Evolutionary conservation across 1,140 invertebrate genomes (phyloP), one percentile per base, ranked within the genome.

Genomic region (Zaprionus africanus): DNA sequence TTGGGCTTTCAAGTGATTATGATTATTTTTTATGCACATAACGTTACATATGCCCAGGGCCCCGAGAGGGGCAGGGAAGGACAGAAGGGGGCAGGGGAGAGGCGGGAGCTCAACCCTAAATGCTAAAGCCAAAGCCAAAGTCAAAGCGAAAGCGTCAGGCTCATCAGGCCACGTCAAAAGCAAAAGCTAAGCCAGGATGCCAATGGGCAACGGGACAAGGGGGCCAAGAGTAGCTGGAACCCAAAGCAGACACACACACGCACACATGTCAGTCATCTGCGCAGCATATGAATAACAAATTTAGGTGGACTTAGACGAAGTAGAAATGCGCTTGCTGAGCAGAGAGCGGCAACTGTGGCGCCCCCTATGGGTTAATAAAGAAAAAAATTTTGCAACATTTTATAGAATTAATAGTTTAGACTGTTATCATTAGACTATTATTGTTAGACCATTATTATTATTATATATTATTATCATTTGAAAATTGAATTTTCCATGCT

Each of bases 1-100:
- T 76, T 72, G 78, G 81, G 81, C 78, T 85, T 85, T 84, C 78
- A 90, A 88, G 85, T 84, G 85, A 84, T 88, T 88, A 88, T 88
- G 85, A 88, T 90, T 90, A 90, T 88, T 88, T 88, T 88, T 88
- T 88, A 90, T 88, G 81, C 85, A 88, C 84, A 87, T 88, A 88
- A 79, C 84, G 81, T 69, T 75, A 76, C 84, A 79, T 53, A 56
- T 63, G 64, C 73, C 41, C 41, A 17, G n/a, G n/a, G 41, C 41
- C 41, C n/a, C 9, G 6, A 38, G 12, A 1, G 15, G 57, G 65
- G 64, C 61, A 69, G 1, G 0, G 5, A 5, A 17, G 11, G 17
- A 22, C 0, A 4, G n/a, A n/a, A n/a, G n/a, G n/a, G 13, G 12
- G 51, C 0, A 19, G 19, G 2, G 19, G 11, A 0, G 19, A 22